Evolutionary conservation across 2,113 vertebrate species (phyloP), one percentile per base, ranked within the genome.

Genomic region (Callospermophilus lateralis): DNA sequence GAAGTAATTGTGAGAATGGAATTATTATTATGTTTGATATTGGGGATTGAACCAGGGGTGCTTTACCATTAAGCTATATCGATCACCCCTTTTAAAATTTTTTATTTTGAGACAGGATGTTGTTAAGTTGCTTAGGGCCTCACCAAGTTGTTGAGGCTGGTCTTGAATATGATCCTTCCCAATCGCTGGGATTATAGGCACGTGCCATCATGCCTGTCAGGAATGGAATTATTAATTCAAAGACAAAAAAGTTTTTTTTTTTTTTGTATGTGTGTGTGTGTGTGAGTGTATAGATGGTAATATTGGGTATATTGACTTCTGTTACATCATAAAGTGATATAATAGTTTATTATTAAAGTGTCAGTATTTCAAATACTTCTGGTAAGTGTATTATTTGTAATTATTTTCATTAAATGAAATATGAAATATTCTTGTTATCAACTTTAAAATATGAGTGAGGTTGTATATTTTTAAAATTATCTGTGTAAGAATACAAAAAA

Each of bases 1-100:
- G 63, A 89, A 92, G 83, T 88, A 51, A 83, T 51, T 94, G 22
- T 72, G 65, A 13, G 70, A 92, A 42, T 89, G 32, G n/a, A 92
- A 55, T 70, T 77, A 55, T 42, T 91, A 48, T 22, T 58, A 24
- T 22, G 20, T 58, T 28, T 30, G 26, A 28, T 67, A 13, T 12
- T 32, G 12, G 63, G 30, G 13, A 67, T 67, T 67, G 63, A 67
- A 67, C 63, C 63, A 67, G 63, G 63, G 28, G 63, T 30, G 26
- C 30, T 67, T 30, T 67, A 30, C 30, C 28, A 30, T 15, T 30
- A 5, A 67, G 12, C 10, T 67, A 67, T 12, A 67, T 30, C 10
- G 5, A 11, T 30, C 1, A 11, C 63, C 63, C 65, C 28, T 67
- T 67, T 68, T 68, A 58, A 8, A 34, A 5, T 68, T 34, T 68